Evolutionary conservation across 2,797 vertebrate genomes (phyloP).

Genomic region (Oreochromis mossambicus): DNA sequence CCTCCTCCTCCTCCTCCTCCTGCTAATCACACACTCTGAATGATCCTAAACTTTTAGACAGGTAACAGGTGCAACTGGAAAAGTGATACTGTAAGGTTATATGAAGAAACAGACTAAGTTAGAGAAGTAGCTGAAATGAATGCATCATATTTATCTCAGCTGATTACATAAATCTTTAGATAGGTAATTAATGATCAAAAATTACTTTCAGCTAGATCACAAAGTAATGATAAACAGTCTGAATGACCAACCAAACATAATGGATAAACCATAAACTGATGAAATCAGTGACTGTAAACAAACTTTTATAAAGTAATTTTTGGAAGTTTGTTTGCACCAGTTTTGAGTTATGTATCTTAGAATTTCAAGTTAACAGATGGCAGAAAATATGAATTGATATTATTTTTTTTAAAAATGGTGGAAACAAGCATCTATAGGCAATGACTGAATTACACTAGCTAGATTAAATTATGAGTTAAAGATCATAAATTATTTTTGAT

Average conservation of each 20-base stretch:
- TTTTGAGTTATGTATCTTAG: background rate
- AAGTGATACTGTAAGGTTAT: background rate
- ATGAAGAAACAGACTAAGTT: background rate
- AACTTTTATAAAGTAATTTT: background rate
- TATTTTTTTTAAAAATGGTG: fast-evolving
- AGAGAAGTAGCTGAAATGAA: background rate
- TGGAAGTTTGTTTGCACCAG: background rate
- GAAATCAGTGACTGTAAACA: background rate
- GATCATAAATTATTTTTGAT: background rate
- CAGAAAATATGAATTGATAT: background rate
- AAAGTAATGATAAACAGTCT: background rate
- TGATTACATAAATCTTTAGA: background rate
- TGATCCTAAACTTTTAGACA: background rate
- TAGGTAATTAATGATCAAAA: background rate
- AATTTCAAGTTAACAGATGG: background rate
- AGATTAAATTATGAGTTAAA: background rate
- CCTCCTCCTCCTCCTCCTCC: background rate
- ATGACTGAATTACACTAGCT: background rate
- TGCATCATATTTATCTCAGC: background rate
- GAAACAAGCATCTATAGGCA: background rate
- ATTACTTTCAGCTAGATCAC: background rate
- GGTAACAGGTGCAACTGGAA: background rate
- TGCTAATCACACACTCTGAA: background rate
- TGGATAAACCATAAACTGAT: background rate
- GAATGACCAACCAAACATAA: background rate